Base-by-base conservation (phyloP, 2,888 invertebrate species). In the Agrochola lota region DNA sequence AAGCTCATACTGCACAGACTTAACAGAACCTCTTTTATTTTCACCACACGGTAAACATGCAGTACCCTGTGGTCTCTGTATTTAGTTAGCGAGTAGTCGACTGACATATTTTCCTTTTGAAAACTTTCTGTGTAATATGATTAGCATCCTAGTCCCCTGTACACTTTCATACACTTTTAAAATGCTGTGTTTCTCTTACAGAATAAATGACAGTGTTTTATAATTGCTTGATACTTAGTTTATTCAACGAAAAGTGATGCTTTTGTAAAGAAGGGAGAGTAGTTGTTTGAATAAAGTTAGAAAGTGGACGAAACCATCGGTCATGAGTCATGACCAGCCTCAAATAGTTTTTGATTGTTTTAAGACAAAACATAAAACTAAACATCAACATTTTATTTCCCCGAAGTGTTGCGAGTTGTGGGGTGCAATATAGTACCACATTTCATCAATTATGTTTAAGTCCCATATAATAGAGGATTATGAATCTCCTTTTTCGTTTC, bases 91-190 rank as follows among this genome's bases (percentile, higher is more conserved):
- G 49, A 52, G 59, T 30, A 11, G n/a, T 60, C 11, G 15, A 52
- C 20, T 23, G 20, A 35, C n/a, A 26, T 77, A n/a, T n/a, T n/a
- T 59, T 49, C 49, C 57, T 60, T 67, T 78, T 52, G 52, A 79
- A 52, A 68, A 79, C 20, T n/a, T 49, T 59, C 49, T 43, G n/a
- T n/a, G n/a, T 23, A 77, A 62, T 11, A 30, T 52, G 30, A 49
- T 79, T 79, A 49, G 23, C 15, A 40, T 15, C 8, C 15, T 43
- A 20, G 43, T 15, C 43, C 30, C 9, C 20, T 40, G 17, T 43
- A 62, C 62, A 43, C 23, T 20, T 75, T 43, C 6, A 55, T 62
- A 77, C 30, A 26, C 6, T 67, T 78, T 78, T 49, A 15, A 57
- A 23, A 46, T n/a, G 9, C 7, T 30, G 11, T 17, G 20, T 76